phyloP scores from a whole-genome alignment of 2,113 vertebrate species.

The Lepidothrix coronata region DNA sequence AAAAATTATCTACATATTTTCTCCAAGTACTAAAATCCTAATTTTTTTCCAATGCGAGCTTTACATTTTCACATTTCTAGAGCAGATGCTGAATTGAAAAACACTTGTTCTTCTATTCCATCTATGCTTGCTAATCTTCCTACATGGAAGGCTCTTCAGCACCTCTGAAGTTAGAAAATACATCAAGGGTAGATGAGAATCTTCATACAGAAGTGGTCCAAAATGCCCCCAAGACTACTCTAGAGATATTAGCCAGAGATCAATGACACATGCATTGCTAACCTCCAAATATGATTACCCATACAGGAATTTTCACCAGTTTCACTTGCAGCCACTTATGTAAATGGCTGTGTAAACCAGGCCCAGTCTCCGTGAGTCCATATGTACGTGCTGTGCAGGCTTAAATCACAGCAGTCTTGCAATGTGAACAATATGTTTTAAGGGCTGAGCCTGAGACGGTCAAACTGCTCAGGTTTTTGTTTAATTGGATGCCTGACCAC shows the following conservation, averaged over 20 bases:
- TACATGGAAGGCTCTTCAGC: rapidly evolving
- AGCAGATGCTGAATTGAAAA: not conserved
- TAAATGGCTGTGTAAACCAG: not conserved
- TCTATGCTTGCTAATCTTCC: not conserved
- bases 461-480: not conserved
- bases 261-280: not conserved
- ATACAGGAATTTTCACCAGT: not conserved
- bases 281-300: not conserved
- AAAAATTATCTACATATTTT: not conserved
- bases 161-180: not conserved
- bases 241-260: not conserved
- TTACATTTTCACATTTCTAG: not conserved
- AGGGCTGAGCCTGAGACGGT: not conserved
- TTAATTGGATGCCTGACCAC: not conserved
- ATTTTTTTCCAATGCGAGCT: not conserved
- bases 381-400: not conserved
- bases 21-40: not conserved
- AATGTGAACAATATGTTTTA: not conserved
- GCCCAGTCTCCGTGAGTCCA: not conserved
- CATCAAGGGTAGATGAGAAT: not conserved
- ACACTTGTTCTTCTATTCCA: not conserved
- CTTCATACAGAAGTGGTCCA: not conserved
- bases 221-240: not conserved
- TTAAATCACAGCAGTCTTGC: not conserved
- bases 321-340: not conserved